A percentile compares a stretch with the other conserved stretches of the same genome.
phyloP scores from a whole-genome alignment of 2,113 vertebrate genomes.

The Scytalopus superciliaris region DNA sequence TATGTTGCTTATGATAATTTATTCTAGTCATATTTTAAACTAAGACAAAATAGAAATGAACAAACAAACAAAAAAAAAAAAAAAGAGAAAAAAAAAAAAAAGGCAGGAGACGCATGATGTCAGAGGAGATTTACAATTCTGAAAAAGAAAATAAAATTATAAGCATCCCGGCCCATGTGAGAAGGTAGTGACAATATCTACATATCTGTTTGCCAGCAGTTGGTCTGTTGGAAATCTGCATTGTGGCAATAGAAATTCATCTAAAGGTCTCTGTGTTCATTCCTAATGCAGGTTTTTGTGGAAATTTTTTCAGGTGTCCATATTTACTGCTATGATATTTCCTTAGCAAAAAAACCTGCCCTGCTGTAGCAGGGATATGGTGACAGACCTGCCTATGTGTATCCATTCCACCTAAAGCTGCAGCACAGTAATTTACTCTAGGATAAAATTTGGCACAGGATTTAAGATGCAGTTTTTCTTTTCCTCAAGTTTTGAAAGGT shows the following conservation, averaged over 20 bases:
- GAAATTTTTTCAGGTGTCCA: background rate
- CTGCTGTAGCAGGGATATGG: background rate
- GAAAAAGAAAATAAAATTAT: background rate
- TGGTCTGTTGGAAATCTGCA: background rate
- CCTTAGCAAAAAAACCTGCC: background rate
- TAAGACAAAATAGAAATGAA: background rate
- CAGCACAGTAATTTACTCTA: background rate
- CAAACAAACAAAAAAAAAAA: background rate
- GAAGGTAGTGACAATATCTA: background rate
- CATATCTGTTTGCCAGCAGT: background rate
- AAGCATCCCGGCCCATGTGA: background rate
- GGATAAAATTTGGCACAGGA: slow-evolving; percentile 14
- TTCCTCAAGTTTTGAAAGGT: slow-evolving; percentile 35
- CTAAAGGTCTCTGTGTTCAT: slow-evolving; percentile 6
- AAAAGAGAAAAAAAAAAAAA: too few relatives aligned
- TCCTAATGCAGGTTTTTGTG: background rate
- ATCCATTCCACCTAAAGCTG: slow-evolving; percentile 9
- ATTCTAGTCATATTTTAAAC: background rate
- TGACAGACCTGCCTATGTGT: background rate
- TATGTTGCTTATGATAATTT: background rate
- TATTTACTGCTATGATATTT: background rate
- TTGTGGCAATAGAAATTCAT: background rate
- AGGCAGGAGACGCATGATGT: background rate
- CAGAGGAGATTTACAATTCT: background rate
- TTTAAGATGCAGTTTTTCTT: slow-evolving; percentile 37